A percentile compares a stretch with the other conserved stretches of the same genome.
Conservation (phyloP, 1,140 invertebrate genomes). For the Drosophila aff. region DNA sequence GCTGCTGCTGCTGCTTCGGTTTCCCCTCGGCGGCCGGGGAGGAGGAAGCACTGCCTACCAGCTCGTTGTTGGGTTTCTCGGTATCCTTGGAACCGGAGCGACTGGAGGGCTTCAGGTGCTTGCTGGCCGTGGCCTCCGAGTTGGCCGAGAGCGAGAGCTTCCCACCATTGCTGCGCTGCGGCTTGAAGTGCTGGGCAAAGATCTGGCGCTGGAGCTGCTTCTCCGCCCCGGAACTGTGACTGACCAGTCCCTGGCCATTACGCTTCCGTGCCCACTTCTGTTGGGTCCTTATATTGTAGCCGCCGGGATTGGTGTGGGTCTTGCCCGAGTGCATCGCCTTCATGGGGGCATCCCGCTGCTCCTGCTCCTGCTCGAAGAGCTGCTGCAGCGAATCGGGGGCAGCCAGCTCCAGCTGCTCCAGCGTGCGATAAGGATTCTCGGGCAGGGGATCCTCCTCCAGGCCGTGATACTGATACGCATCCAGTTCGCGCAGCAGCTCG, state of each 20-base stretch:
- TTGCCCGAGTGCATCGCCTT: constrained; percentile 38
- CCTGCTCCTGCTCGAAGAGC: constrained; percentile 66
- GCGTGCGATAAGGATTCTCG: constrained; percentile 66
- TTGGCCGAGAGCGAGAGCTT: constrained; percentile 63
- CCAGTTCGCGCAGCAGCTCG: constrained; percentile 71
- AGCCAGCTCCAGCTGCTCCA: constrained; percentile 63
- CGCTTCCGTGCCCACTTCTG: constrained; percentile 78
- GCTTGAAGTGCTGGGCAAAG: constrained; percentile 76
- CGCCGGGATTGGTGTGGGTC: constrained; percentile 28
- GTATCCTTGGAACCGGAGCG: constrained; percentile 58
- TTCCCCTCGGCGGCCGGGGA: constrained; percentile 7
- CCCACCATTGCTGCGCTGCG: constrained; percentile 60
- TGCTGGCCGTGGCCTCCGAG: constrained; percentile 69
- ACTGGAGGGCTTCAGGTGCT: constrained; percentile 57
- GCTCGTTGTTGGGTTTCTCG: constrained; percentile 40
- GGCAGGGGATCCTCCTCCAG: constrained; percentile 65
- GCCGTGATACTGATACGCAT: constrained; percentile 79
- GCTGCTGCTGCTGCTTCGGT: constrained; percentile 43
- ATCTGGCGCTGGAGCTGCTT: constrained; percentile 74
- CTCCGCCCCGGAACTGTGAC: constrained; percentile 18
- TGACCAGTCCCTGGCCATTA: constrained; percentile 30
- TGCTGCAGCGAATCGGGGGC: constrained; percentile 68
- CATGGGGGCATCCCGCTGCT: constrained; percentile 43
- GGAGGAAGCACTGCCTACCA: constrained; percentile 18
- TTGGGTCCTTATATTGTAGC: constrained; percentile 73